Evolutionary conservation across 2,888 invertebrate species (phyloP).

Genomic region (Oxytorus armatus): DNA sequence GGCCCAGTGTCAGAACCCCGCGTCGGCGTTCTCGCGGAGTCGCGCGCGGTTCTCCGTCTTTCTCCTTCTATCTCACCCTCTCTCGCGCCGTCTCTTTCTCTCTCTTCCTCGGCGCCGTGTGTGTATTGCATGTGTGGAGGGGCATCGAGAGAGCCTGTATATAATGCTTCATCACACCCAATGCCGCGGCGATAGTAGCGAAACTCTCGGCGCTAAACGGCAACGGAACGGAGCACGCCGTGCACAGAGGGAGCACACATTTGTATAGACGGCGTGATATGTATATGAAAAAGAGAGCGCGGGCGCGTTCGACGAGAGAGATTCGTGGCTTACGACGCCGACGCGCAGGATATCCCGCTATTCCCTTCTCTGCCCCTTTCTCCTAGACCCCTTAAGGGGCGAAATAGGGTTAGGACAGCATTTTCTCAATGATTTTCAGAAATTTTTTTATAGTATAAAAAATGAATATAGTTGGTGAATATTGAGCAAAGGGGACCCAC

Average conservation of each 20-base stretch:
- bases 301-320: constrained; percentile 29
- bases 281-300: constrained; percentile 3
- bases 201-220: constrained; percentile 50
- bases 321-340: constrained; percentile 42
- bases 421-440: no score
- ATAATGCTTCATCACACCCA: constrained; percentile 47
- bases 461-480: no score
- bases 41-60: constrained; percentile 42
- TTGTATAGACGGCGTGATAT: constrained; percentile 17
- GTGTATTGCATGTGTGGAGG: constrained; percentile 3
- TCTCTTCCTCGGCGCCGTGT: neutral
- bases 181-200: constrained; percentile 53
- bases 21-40: constrained; percentile 69
- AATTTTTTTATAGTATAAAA: no score
- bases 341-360: constrained; percentile 45
- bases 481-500: no score
- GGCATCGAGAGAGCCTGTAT: constrained; percentile 36
- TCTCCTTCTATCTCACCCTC: neutral
- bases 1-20: constrained; percentile 74
- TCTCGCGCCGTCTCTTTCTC: constrained; percentile 5
- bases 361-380: neutral
- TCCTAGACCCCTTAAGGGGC: no score
- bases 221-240: constrained; percentile 33
- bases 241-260: constrained; percentile 10
- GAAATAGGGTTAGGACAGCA: no score